Percentiles rank a stretch among this genome's conserved stretches.
Conservation (phyloP, 2,888 invertebrate species). For the Cynaeus angustus region DNA sequence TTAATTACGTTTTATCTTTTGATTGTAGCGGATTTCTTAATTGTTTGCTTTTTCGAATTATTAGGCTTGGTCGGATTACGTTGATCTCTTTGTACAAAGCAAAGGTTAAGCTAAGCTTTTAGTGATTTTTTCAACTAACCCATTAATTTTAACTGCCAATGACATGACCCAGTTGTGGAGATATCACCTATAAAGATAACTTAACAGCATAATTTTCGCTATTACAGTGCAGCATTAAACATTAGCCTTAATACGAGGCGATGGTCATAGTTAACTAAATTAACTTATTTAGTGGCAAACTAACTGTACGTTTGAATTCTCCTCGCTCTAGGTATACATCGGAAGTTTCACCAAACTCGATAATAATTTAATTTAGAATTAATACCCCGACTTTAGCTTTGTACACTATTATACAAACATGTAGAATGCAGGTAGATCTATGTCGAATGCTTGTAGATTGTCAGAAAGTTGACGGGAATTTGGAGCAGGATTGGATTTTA, state of each 20-base stretch:
- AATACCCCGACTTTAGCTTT: background rate
- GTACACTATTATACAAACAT: too few species aligned
- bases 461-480: too few species aligned
- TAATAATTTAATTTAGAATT: slow-evolving; percentile 4
- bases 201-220: slow-evolving; percentile 29
- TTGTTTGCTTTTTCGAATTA: slow-evolving; percentile 1
- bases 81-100: background rate
- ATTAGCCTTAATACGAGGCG: slow-evolving; percentile 25
- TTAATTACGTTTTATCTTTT: slow-evolving; percentile 2
- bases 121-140: background rate
- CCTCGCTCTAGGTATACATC: background rate
- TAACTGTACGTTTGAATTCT: background rate
- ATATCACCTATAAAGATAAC: slow-evolving; percentile 18
- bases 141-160: slow-evolving; percentile 25
- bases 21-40: background rate
- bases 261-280: slow-evolving; percentile 28
- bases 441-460: background rate
- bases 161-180: slow-evolving; percentile 17
- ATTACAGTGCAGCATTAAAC: slow-evolving; percentile 28
- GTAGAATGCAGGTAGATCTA: slow-evolving; percentile 1
- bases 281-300: slow-evolving; percentile 24
- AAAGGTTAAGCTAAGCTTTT: background rate
- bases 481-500: too few species aligned
- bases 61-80: background rate
- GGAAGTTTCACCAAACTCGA: slow-evolving; percentile 1